These are phyloP conservation scores for Esox lucius DNA, from an alignment of 2,797 vertebrate genomes.

Conservation along the genomic window DNA sequence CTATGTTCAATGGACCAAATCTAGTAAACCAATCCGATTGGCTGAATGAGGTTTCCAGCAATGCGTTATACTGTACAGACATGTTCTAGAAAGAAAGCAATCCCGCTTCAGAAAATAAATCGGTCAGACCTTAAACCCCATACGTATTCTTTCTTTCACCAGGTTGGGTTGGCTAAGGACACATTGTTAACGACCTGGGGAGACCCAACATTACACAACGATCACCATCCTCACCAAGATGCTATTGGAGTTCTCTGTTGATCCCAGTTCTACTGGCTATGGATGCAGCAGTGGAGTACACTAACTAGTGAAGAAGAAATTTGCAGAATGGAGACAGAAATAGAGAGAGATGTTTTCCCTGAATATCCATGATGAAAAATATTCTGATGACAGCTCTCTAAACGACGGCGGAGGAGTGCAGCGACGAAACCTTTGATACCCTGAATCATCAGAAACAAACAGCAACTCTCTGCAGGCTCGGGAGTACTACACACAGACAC, in stretches of 20 bases:
- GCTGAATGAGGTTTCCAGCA: neutral
- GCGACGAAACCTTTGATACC: slow-evolving; percentile 27
- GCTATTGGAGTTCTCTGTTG: neutral
- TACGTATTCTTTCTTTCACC: no score
- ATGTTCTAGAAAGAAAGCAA: neutral
- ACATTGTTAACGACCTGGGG: no score
- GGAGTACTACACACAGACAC: slow-evolving; percentile 20
- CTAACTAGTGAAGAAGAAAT: neutral
- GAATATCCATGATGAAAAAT: slow-evolving; percentile 26
- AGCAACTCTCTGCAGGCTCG: slow-evolving; percentile 13
- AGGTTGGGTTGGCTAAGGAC: no score
- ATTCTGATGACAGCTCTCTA: slow-evolving; percentile 35
- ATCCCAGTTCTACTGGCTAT: slow-evolving; percentile 7
- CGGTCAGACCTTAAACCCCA: neutral
- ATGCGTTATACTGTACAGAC: neutral
- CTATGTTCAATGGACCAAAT: slow-evolving; percentile 30
- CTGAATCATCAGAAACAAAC: slow-evolving; percentile 39
- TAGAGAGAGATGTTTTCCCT: slow-evolving; percentile 11
- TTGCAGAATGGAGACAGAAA: slow-evolving; percentile 6
- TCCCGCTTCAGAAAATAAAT: neutral
- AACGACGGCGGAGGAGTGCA: slow-evolving; percentile 18
- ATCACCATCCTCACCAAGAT: neutral
- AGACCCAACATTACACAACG: no score
- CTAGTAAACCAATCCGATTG: slow-evolving; percentile 29
- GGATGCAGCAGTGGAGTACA: slow-evolving; percentile 42